These are phyloP conservation scores for Ophioderma brevispina DNA, from an alignment of 35 echinoderm and acorn worm genomes.

Conservation along the genomic window DNA sequence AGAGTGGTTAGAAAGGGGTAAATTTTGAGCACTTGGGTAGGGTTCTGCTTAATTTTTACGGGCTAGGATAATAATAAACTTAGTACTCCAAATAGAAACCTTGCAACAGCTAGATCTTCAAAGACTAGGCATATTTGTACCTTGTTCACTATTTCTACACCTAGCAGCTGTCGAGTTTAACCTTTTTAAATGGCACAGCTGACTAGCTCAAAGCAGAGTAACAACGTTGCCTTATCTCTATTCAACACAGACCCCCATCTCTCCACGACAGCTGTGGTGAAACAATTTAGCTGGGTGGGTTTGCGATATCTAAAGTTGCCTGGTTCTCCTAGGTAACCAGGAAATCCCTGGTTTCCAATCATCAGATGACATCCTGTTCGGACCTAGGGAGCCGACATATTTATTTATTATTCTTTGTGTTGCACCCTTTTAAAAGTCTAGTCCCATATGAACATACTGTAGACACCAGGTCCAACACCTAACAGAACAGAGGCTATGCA, in stretches of 20 bases:
- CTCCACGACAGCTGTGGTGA: neutral
- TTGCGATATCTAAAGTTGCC: neutral
- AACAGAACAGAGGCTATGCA: neutral
- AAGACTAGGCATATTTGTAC: too few species aligned
- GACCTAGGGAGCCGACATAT: neutral
- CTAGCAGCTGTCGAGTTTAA: too few species aligned
- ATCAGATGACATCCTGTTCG: neutral
- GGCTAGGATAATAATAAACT: too few species aligned
- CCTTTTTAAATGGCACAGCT: too few species aligned
- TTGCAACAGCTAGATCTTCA: too few species aligned
- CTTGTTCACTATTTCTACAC: too few species aligned
- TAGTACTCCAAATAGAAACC: too few species aligned
- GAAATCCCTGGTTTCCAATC: slow-evolving; percentile 9
- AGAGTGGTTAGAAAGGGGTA: too few species aligned
- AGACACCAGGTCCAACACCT: neutral
- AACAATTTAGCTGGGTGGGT: neutral
- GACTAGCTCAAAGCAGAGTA: too few species aligned
- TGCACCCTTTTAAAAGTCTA: neutral
- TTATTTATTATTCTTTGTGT: neutral
- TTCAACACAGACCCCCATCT: neutral
- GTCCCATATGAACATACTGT: neutral
- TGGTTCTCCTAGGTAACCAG: slow-evolving; percentile 2
- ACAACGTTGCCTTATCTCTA: neutral
- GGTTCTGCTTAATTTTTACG: too few species aligned
- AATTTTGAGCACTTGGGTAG: too few species aligned